These are phyloP conservation scores for Athalia rosae DNA, from an alignment of 2,888 invertebrate genomes.

Conservation along the genomic window DNA sequence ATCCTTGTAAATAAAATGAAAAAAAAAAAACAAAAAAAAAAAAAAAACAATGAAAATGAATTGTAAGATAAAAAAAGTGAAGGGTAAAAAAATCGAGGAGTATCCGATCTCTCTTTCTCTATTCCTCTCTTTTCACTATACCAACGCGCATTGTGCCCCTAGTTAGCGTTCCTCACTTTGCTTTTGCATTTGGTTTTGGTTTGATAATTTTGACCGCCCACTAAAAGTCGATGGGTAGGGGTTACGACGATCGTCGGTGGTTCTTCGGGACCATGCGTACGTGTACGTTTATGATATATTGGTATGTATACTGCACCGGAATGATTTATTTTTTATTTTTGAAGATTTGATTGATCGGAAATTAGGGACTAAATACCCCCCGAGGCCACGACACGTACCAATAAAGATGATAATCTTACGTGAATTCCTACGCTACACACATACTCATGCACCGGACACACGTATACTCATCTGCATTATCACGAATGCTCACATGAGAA, in stretches of 20 bases:
- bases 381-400: constrained; percentile 68
- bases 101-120: constrained; percentile 58
- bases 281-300: too few relatives aligned
- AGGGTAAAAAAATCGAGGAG: neutral
- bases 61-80: neutral
- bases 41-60: neutral
- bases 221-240: constrained; percentile 44
- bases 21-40: neutral
- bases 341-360: constrained; percentile 71
- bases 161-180: constrained; percentile 61
- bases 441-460: neutral
- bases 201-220: constrained; percentile 57
- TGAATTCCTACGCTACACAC: constrained; percentile 44
- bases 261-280: neutral
- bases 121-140: too few relatives aligned
- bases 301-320: too few relatives aligned
- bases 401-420: constrained; percentile 68
- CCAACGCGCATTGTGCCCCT: constrained; percentile 64
- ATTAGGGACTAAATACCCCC: constrained; percentile 71
- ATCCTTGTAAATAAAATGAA: neutral
- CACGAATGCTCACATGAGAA: neutral
- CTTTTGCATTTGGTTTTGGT: neutral
- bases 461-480: constrained; percentile 6
- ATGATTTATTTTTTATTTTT: constrained; percentile 41
- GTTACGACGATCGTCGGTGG: constrained; percentile 10